Evolutionary conservation across 53 echinoderm and acorn worm genomes (phyloP).

Genomic region (Hippasteria phrygiana): DNA sequence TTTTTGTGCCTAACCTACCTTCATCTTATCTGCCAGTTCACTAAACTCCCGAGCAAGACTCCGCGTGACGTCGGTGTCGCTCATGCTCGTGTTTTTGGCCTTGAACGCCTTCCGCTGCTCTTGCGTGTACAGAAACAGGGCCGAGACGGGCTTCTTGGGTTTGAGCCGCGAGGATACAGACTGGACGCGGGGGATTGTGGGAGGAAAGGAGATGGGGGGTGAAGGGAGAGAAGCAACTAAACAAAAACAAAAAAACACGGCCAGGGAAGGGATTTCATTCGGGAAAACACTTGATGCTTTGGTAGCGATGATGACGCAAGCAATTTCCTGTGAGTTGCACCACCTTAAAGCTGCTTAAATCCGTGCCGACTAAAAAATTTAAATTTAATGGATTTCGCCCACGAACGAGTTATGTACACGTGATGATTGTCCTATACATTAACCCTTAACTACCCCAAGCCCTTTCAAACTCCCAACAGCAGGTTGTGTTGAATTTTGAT

Average conservation of each 20-base stretch:
- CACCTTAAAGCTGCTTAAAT: too few species aligned
- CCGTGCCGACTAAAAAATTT: too few species aligned
- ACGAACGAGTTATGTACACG: too few species aligned
- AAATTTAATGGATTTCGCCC: too few species aligned
- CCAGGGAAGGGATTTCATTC: not conserved
- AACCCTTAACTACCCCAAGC: too few species aligned
- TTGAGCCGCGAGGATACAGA: conserved; percentile 37
- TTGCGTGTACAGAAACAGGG: conserved; percentile 72
- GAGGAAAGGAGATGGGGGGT: not conserved
- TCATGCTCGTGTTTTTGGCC: conserved; percentile 65
- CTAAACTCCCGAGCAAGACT: conserved; percentile 68
- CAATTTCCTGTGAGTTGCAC: too few species aligned
- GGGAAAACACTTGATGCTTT: not conserved
- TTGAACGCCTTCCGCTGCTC: conserved; percentile 71
- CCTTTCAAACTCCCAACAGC: too few species aligned
- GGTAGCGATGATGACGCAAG: too few species aligned
- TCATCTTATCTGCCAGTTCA: conserved; percentile 62
- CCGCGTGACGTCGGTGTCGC: conserved; percentile 70
- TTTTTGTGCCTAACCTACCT: conserved; percentile 55
- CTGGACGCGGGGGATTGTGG: not conserved
- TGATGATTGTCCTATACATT: too few species aligned
- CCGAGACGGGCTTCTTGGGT: conserved; percentile 75
- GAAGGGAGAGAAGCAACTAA: conserved; percentile 22
- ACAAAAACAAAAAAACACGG: conserved; percentile 31
- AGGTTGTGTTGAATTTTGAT: too few species aligned